Evolutionary conservation across 1,140 invertebrate species (phyloP).

Genomic region (Neotoxoptera formosana): DNA sequence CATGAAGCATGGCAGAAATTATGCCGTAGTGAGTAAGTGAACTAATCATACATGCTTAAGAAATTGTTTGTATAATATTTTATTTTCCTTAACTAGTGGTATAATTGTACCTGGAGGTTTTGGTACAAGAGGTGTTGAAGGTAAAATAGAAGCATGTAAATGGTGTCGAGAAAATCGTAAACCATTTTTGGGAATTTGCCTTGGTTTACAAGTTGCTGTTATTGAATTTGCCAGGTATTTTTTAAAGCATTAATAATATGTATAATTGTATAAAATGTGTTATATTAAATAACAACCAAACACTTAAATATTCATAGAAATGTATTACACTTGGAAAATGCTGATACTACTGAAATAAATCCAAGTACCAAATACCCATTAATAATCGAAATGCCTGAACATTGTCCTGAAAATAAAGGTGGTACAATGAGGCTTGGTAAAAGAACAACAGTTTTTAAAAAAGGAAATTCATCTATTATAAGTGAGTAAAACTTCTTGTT

Average conservation of each 20-base stretch:
- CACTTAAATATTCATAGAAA: conserved; percentile 69
- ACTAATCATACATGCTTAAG: neutral
- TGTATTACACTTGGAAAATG: conserved; percentile 77
- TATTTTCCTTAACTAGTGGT: conserved; percentile 71
- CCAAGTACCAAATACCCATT: conserved; percentile 77
- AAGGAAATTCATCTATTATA: conserved; percentile 70
- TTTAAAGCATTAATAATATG: neutral
- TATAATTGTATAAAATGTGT: too few relatives aligned
- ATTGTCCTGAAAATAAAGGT: conserved; percentile 82
- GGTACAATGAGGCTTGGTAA: conserved; percentile 98
- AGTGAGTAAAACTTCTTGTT: conserved; percentile 70
- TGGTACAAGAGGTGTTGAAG: conserved; percentile 93
- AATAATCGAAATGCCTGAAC: conserved; percentile 99
- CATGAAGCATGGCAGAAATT: conserved; percentile 94
- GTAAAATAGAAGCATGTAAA: conserved; percentile 91
- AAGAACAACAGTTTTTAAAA: conserved; percentile 82
- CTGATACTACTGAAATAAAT: conserved; percentile 86
- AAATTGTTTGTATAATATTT: neutral
- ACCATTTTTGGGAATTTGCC: conserved; percentile 94
- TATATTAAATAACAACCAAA: neutral
- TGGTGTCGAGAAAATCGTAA: conserved; percentile 91
- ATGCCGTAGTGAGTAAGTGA: conserved; percentile 83
- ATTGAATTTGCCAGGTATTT: conserved; percentile 87
- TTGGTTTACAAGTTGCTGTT: conserved; percentile 96
- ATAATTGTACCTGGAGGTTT: conserved; percentile 98